Evolutionary conservation across 2,113 vertebrate genomes (phyloP).

Genomic region (Excalfactoria chinensis): DNA sequence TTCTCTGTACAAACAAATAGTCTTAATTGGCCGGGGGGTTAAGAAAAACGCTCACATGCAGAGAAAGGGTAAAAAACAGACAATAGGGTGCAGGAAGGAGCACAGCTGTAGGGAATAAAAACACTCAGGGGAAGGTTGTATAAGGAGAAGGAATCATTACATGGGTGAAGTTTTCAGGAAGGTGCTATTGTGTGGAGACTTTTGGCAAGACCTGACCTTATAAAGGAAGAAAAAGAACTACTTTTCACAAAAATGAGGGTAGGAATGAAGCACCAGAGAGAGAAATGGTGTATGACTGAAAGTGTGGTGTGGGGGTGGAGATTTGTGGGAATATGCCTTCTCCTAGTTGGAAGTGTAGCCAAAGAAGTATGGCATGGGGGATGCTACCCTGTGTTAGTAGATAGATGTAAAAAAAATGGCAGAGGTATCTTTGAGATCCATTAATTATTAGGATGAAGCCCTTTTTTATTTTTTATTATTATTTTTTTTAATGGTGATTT

Average conservation of each 20-base stretch:
- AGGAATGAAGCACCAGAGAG: background rate
- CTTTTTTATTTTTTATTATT: background rate
- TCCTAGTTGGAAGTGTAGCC: background rate
- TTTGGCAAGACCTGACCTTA: background rate
- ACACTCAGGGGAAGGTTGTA: background rate
- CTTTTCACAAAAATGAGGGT: background rate
- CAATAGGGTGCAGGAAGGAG: background rate
- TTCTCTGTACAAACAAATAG: background rate
- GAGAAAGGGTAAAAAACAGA: background rate
- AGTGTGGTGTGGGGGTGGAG: background rate
- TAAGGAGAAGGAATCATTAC: background rate
- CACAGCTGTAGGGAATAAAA: conserved; percentile 3
- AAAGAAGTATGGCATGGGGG: background rate
- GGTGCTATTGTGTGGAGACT: background rate
- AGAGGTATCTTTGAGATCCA: background rate
- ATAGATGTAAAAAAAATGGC: background rate
- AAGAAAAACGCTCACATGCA: background rate
- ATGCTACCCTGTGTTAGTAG: background rate
- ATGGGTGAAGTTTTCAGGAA: background rate
- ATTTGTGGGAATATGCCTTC: background rate
- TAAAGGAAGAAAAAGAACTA: background rate
- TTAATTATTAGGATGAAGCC: background rate
- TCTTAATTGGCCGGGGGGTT: background rate
- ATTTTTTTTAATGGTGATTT: background rate
- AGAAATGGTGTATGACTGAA: background rate